Evolutionary conservation across 1,140 invertebrate genomes (phyloP), one percentile per base, ranked within the genome.

Genomic region (Gonioctena quinquepunctata): DNA sequence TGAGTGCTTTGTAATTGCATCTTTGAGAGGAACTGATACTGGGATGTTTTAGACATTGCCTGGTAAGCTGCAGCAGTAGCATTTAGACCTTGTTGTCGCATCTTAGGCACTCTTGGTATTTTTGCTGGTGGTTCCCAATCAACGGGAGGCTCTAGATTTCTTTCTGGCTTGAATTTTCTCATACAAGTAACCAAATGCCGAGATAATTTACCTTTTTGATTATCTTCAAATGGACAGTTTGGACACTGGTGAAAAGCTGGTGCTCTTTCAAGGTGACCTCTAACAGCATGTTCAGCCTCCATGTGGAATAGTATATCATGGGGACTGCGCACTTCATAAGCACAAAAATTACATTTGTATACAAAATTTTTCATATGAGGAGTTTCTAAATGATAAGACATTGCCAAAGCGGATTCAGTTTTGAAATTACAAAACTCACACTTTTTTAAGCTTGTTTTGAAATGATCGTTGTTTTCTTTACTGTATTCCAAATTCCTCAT

Each of bases 41-140:
- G 84, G 81, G 54, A 77, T 73, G 18, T 81, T 77, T 83, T 84
- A 3, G 83, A 84, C 69, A 86, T 81, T 4, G 80, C 79, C 69
- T 82, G 81, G 67, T 82, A 82, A 48, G 78, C 81, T 79, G 73
- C 79, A 80, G 72, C 83, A 62, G 78, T 83, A 13, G 70, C 75
- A 49, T 76, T 78, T 26, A 70, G 78, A 79, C 73, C 83, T 74
- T 57, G 84, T 16, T 76, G 85, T 72, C 88, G 84, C 66, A 87
- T 85, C 50, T 88, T 86, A 70, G 88, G 85, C 65, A 92, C 84
- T 83, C 91, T 88, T 49, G 94, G 93, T 84, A 96, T 95, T 84
- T 96, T 96, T 2, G 94, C 94, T 2, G 95, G 95, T 1, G 94
- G 93, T 80, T 96, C 94, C 93, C 94, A 96, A 79, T 96, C 94